A percentile compares a stretch with the other conserved stretches of the same genome.
Conservation (phyloP, 2,113 vertebrate species). For the Gobio gobio region DNA sequence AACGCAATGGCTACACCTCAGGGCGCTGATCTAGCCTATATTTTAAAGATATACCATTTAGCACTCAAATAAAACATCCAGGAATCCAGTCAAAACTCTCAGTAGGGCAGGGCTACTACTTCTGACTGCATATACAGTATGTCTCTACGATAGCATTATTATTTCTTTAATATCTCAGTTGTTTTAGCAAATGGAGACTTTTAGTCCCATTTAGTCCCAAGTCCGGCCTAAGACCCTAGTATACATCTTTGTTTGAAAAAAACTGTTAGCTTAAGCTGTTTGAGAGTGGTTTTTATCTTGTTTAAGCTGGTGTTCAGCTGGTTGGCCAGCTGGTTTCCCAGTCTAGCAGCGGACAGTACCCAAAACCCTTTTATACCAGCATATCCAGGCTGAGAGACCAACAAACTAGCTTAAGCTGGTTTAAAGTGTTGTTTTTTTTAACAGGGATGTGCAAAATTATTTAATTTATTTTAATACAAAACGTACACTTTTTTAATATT, state of each 20-base stretch:
- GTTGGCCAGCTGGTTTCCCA: neutral
- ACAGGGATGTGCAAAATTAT: neutral
- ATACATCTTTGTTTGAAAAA: neutral
- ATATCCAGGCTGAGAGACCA: neutral
- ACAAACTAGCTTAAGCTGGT: neutral
- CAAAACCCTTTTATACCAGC: neutral
- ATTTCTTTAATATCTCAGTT: neutral
- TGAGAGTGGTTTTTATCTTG: neutral
- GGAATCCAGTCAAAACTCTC: conserved; percentile 4
- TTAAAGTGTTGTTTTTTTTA: neutral
- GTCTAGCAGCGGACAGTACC: neutral
- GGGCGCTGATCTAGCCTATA: conserved; percentile 22
- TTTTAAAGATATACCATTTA: conserved; percentile 38
- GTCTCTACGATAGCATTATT: neutral
- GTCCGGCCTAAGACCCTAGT: neutral
- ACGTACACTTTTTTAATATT: too few species aligned
- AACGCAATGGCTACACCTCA: conserved; percentile 33
- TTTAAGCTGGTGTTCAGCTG: neutral
- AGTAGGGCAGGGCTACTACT: neutral
- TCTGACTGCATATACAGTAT: conserved; percentile 6
- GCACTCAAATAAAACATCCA: neutral
- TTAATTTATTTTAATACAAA: too few species aligned
- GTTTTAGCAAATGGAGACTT: neutral
- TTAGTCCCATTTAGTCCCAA: too few species aligned
- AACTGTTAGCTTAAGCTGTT: neutral